Percentiles rank a stretch among this genome's conserved stretches.
Evolutionary conservation across 92 coral and sea anemone species (phyloP).

Genomic region (Zoanthus sansibaricus): DNA sequence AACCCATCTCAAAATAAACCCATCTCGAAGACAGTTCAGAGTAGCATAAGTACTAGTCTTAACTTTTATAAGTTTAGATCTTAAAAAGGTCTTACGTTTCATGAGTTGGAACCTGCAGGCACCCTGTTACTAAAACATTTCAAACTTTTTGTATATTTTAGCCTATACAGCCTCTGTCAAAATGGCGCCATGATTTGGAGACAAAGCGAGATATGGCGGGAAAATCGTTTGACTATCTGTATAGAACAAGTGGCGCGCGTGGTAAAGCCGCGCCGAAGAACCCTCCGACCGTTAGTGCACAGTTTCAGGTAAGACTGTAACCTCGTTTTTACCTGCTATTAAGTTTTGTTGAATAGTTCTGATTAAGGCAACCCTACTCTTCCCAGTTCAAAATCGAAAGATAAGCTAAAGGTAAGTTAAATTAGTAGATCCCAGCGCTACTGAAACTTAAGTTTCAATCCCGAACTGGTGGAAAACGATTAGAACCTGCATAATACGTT

Average conservation of each 20-base stretch:
- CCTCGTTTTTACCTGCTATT: neutral
- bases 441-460: no score
- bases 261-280: conserved; percentile 94
- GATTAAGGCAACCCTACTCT: neutral
- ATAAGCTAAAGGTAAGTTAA: neutral
- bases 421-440: no score
- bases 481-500: no score
- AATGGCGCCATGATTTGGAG: conserved; percentile 93
- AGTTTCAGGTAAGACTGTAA: conserved; percentile 87
- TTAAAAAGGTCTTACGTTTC: no score
- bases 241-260: conserved; percentile 73
- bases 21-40: no score
- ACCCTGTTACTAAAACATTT: neutral
- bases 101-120: no score
- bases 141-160: neutral
- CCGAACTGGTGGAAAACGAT: no score
- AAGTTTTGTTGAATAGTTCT: neutral
- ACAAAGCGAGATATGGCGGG: conserved; percentile 99
- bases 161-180: conserved; percentile 75
- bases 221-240: conserved; percentile 90
- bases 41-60: no score
- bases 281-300: conserved; percentile 99
- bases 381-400: neutral
- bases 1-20: no score
- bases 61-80: no score